phyloP scores from a whole-genome alignment of 2,113 vertebrate genomes.

The Accipiter virgatus region DNA sequence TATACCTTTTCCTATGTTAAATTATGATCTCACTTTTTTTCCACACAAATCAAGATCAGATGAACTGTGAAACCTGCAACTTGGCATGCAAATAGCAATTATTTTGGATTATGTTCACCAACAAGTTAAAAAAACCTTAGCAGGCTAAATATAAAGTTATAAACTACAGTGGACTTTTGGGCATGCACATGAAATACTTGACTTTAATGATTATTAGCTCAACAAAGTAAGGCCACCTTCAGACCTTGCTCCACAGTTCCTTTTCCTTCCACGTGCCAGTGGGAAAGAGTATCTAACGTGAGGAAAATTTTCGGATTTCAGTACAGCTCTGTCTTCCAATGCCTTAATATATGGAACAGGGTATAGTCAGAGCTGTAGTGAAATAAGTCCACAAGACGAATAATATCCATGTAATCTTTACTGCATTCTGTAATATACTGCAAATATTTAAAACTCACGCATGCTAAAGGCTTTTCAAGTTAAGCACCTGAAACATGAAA shows the following conservation, averaged over 20 bases:
- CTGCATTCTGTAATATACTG: neutral
- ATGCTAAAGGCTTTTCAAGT: neutral
- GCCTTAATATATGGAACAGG: neutral
- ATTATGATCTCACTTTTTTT: slow-evolving; percentile 18
- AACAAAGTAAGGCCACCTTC: neutral
- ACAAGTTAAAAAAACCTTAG: neutral
- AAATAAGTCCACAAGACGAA: neutral
- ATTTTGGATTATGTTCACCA: slow-evolving; percentile 17
- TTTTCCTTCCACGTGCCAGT: neutral
- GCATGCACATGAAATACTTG: neutral
- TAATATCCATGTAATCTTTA: neutral
- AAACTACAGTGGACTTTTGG: neutral
- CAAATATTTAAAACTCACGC: neutral
- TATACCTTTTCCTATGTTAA: neutral
- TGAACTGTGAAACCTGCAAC: slow-evolving; percentile 33
- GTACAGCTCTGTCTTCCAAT: neutral
- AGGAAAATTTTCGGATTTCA: neutral
- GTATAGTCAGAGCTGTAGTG: neutral
- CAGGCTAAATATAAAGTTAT: slow-evolving; percentile 21
- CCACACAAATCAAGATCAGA: slow-evolving; percentile 12
- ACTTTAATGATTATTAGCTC: neutral
- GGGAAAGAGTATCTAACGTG: neutral
- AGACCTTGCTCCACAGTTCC: neutral
- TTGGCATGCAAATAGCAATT: slow-evolving; percentile 21
- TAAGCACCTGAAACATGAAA: neutral